Conservation (phyloP, 2,113 vertebrate genomes). For the Microtus oregoni region DNA sequence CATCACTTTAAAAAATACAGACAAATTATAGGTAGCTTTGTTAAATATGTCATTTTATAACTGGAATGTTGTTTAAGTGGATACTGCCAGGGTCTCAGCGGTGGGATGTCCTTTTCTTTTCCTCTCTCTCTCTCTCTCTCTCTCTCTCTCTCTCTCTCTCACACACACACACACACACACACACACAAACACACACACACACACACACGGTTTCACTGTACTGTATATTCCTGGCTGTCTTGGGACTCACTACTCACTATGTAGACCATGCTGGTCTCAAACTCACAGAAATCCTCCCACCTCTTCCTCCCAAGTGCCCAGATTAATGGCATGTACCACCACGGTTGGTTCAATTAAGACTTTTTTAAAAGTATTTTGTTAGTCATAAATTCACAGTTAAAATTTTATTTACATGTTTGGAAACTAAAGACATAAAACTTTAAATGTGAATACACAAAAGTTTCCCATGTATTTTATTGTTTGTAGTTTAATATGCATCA, state of each 20-base stretch:
- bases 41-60: not conserved
- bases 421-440: conserved; percentile 51
- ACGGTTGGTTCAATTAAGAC: rapidly evolving
- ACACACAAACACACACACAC: too few species aligned
- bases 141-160: too few species aligned
- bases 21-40: not conserved
- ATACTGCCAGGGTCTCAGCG: too few species aligned
- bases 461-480: conserved; percentile 80
- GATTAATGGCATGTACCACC: not conserved
- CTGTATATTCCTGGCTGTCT: not conserved
- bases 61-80: not conserved
- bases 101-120: too few species aligned
- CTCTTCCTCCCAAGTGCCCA: not conserved
- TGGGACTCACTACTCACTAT: not conserved
- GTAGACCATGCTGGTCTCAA: not conserved
- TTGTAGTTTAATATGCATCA: conserved; percentile 72
- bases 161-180: too few species aligned
- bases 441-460: conserved; percentile 78
- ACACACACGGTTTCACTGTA: not conserved
- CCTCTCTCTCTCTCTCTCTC: too few species aligned
- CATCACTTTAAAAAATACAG: not conserved
- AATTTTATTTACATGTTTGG: conserved; percentile 70
- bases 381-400: conserved; percentile 58
- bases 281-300: not conserved
- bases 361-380: conserved; percentile 55